Percentiles rank a stretch among this genome's conserved stretches.
Conservation (phyloP, 2,113 vertebrate species). For the Agapornis roseicollis region DNA sequence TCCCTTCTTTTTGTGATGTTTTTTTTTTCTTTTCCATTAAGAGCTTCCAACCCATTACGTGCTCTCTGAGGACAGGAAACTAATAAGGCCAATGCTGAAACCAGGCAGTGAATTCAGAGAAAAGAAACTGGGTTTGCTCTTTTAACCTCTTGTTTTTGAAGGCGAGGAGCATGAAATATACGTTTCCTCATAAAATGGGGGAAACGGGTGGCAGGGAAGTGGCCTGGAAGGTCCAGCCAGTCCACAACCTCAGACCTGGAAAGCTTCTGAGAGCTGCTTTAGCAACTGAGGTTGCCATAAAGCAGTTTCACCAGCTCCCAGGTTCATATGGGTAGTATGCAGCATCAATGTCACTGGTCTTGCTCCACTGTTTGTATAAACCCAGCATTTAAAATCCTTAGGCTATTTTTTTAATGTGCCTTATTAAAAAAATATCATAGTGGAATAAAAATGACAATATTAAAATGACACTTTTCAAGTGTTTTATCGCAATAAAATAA, state of each 20-base stretch:
- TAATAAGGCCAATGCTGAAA: neutral
- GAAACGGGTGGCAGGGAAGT: neutral
- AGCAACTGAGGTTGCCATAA: neutral
- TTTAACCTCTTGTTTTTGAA: neutral
- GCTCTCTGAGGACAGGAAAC: neutral
- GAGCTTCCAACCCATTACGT: fast-evolving
- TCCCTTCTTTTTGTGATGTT: neutral
- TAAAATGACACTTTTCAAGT: neutral
- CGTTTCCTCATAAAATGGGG: neutral
- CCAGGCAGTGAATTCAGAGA: neutral
- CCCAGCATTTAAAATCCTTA: neutral
- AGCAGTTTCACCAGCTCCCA: neutral
- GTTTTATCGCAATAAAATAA: neutral
- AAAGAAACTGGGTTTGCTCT: neutral
- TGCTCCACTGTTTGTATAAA: neutral
- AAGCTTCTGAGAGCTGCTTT: neutral
- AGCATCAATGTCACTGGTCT: neutral
- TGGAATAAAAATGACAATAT: neutral
- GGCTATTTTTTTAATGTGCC: neutral
- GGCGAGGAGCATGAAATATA: neutral
- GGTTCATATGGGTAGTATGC: fast-evolving
- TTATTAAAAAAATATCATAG: neutral
- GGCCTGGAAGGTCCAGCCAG: neutral
- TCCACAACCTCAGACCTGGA: neutral
- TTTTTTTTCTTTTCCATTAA: neutral